Evolutionary conservation across 2,113 vertebrate genomes (phyloP), one percentile per base, ranked within the genome.

Genomic region (Etheostoma cragini): DNA sequence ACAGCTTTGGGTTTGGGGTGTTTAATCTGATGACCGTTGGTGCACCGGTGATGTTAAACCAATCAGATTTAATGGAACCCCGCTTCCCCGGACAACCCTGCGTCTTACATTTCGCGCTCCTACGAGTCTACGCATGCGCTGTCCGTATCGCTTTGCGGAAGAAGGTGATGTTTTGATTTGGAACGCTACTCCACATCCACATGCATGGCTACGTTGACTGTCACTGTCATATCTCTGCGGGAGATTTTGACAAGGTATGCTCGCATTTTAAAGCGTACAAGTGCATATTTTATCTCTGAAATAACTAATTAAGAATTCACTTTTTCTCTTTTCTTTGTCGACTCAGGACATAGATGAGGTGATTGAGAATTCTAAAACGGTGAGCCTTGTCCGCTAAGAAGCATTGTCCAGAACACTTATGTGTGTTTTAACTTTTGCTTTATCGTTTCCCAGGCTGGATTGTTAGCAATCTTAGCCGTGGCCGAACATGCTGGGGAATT

Each of bases 401-500:
- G 21, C 6, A 1, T 54, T 56, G 7, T 5, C 0, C 0, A 11
- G 6, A 33, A 22, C 2, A 8, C 7, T 17, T n/a, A 1, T 22
- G 2, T 6, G 21, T 50, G 47, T 57, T 1, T 42, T 8, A 16
- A 19, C 2, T 33, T 77, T 65, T 78, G 3, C 86, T 14, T 13
- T 88, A 8, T 74, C 77, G 3, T 26, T 42, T 15, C 35, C 11
- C 12, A 99, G 98, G 95, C 93, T 67, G 96, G 95, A 1, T 64
- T 99, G 65, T 66, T 92, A 75, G 98, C 96, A 6, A 80, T 99
- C 33, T 85, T 99, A 60, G 95, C 94, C 10, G 98, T 99, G 56
- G 96, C 98, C 47, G 98, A 99, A 83, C 95, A 96, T 86, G 93
- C 95, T 21, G 96, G 88, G 76, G 98, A 98, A 87, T 99, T 98